Base-by-base conservation (phyloP, 2,888 invertebrate species). In the Zygogramma bicolorata region DNA sequence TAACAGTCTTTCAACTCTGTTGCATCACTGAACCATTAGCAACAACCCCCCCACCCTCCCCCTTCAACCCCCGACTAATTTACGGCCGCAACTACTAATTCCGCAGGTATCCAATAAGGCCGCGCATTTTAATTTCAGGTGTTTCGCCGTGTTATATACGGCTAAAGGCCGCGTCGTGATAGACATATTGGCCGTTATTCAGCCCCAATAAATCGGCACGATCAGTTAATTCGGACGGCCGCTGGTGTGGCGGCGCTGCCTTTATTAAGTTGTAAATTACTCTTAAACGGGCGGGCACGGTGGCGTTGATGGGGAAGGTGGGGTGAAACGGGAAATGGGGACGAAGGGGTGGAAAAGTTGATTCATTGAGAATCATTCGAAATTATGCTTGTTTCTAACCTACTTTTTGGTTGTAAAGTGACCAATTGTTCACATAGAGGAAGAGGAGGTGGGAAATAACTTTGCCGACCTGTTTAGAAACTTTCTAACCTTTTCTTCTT, bases 151-250 rank as follows among this genome's bases (percentile, higher is more conserved):
- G 53, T 58, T 76, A 63, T 76, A 78, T 78, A 46, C 18, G 73
- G 79, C 53, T 79, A 79, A 79, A 77, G 75, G 75, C 77, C 72
- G 71, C 71, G 73, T 77, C 78, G 79, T 84, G 86, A 85, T 85
- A 85, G 86, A 86, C 85, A 86, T 86, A 87, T 86, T 84, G 87
- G 84, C 84, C 81, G 85, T 86, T 86, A 86, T 85, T 86, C 85
- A 84, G 83, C 83, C 83, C 81, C 84, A 84, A 86, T 86, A 87
- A 87, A 86, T 86, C 83, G 84, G 80, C 81, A 82, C 85, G 85
- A 86, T 86, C 86, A 85, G 85, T 86, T 86, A 86, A 87, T 86
- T 86, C 85, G 83, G 81, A 81, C 80, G 74, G 75, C 72, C 71
- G 73, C 69, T 75, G 70, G 63, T 42, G 49, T 18, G 67, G 65